These are phyloP conservation scores for Platycnemis pennipes DNA, from an alignment of 2,888 invertebrate species.

Conservation along the genomic window DNA sequence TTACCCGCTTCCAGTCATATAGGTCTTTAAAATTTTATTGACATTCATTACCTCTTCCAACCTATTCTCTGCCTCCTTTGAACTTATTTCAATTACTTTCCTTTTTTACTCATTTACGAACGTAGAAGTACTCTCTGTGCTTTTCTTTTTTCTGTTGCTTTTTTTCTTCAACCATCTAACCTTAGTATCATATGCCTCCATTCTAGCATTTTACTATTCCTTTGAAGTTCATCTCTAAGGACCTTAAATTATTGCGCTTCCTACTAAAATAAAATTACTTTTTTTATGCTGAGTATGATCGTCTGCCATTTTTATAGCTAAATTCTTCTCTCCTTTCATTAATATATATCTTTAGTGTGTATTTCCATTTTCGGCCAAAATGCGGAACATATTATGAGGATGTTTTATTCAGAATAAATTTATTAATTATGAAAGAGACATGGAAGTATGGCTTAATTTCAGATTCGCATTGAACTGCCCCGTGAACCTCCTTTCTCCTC, in stretches of 20 bases:
- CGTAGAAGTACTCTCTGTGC: background rate
- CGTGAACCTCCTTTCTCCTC: background rate
- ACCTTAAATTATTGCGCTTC: background rate
- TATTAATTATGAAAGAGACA: too few relatives aligned
- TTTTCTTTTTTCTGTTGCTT: background rate
- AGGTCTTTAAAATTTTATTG: background rate
- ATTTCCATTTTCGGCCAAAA: too few relatives aligned
- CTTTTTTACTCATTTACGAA: background rate
- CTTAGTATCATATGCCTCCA: background rate
- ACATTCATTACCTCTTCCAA: background rate
- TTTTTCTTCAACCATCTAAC: background rate
- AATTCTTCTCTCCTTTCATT: too few relatives aligned
- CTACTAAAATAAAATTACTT: too few relatives aligned
- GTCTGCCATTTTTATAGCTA: too few relatives aligned
- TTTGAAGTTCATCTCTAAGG: background rate
- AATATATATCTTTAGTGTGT: too few relatives aligned
- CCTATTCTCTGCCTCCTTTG: background rate
- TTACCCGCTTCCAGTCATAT: background rate
- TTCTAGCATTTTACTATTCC: background rate
- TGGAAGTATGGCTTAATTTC: too few relatives aligned
- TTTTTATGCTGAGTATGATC: too few relatives aligned
- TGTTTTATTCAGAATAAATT: too few relatives aligned
- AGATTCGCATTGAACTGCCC: too few relatives aligned
- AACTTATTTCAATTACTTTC: background rate
- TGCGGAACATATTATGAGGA: too few relatives aligned